Evolutionary conservation across 2,888 invertebrate genomes (phyloP), one percentile per base, ranked within the genome.

Genomic region (Deilephila elpenor): DNA sequence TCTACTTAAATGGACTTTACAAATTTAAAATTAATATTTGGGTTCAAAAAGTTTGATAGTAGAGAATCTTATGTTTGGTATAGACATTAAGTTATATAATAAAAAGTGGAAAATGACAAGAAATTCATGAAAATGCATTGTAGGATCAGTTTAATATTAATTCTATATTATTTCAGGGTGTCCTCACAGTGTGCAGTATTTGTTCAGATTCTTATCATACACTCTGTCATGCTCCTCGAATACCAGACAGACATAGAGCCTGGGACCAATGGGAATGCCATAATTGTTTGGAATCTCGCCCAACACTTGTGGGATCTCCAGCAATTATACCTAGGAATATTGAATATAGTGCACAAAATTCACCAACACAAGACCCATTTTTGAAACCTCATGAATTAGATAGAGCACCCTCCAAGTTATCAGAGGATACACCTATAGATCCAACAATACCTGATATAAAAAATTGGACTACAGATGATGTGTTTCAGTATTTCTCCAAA

Each of bases 131-230:
- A 11, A 44, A 5, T n/a, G 17, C 2, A 29, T 29, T 61, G 14
- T 32, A 25, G 17, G 17, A 60, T 17, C 37, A 1, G 60, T 51
- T 34, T 70, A 67, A 53, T 71, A n/a, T 60, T 56, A 71, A 67
- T 61, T 60, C 59, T 20, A 37, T 61, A 64, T 76, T 78, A 76
- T 93, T 92, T 71, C 89, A 97, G 97, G 97, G 96, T 74, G 94
- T 96, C 44, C 90, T 98, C 83, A 95, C 97, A 56, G 97, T 97
- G 62, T 98, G 98, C 90, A 96, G 96, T 80, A 96, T 96, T 53
- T 98, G 98, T 88, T 97, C 97, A 64, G 97, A 98, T 88, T 97
- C 97, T 5, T 98, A 97, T 87, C 98, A 98, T 88, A 95, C 96
- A 76, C 92, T 95, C 53, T 98, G 98, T 84, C 98, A 98, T 84